Percentiles rank a stretch among this genome's conserved stretches.
These are phyloP conservation scores for Trilocha varians DNA, from an alignment of 2,888 invertebrate species.

Conservation along the genomic window DNA sequence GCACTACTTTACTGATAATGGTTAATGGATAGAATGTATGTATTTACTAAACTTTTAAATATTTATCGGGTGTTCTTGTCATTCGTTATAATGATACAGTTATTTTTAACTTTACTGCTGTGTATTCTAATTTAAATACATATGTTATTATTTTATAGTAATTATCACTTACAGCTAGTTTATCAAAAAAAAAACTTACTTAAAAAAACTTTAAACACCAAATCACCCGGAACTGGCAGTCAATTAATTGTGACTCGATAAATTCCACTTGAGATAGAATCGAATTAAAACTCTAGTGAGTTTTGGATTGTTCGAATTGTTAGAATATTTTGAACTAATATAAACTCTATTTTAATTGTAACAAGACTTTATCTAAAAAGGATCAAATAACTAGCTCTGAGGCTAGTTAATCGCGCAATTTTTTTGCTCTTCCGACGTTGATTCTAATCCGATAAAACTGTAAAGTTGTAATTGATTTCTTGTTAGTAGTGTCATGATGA, in stretches of 20 bases:
- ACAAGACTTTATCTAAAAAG: slow-evolving; percentile 4
- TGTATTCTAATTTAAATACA: too few relatives aligned
- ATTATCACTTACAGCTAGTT: too few relatives aligned
- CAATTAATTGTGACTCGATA: slow-evolving; percentile 19
- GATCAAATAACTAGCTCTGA: neutral
- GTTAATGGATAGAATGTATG: too few relatives aligned
- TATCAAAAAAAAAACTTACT: too few relatives aligned
- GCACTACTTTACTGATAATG: too few relatives aligned
- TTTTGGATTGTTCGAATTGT: neutral
- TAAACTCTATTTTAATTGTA: neutral
- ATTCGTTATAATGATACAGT: too few relatives aligned
- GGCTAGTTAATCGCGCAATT: slow-evolving; percentile 37
- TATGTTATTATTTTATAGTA: too few relatives aligned
- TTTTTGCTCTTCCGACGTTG: slow-evolving; percentile 40
- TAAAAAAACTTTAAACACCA: slow-evolving; percentile 28
- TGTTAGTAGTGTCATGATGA: slow-evolving; percentile 27
- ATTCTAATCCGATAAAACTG: slow-evolving; percentile 33
- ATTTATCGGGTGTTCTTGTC: too few relatives aligned
- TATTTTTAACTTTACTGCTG: too few relatives aligned
- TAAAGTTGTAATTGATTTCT: slow-evolving; percentile 51
- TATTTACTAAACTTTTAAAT: too few relatives aligned
- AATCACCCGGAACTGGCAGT: slow-evolving; percentile 50
- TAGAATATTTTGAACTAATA: neutral
- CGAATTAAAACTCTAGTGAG: too few relatives aligned
- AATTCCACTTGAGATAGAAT: slow-evolving; percentile 11